phyloP scores from a whole-genome alignment of 1,140 invertebrate genomes.

The Oreohelix idahoensis region DNA sequence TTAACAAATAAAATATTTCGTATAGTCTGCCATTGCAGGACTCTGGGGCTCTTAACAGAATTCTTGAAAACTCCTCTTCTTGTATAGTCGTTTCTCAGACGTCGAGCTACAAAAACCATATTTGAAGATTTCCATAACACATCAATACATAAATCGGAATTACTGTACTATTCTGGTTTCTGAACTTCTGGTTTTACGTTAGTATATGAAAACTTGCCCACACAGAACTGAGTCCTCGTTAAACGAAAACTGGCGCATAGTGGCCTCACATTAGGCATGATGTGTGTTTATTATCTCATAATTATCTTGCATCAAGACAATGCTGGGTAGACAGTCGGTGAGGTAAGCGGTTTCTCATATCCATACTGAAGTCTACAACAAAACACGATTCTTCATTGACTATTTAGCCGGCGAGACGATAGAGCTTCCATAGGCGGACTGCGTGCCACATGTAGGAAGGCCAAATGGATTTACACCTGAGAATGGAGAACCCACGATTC shows the following conservation, averaged over 20 bases:
- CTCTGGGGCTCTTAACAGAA: too few relatives aligned
- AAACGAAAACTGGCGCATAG: background rate
- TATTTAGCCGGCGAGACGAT: conserved; percentile 82
- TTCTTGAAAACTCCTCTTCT: too few relatives aligned
- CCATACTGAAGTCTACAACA: background rate
- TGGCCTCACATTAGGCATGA: background rate
- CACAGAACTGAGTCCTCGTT: background rate
- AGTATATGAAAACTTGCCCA: background rate
- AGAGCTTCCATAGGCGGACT: conserved; percentile 84
- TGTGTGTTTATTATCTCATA: background rate
- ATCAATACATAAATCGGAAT: too few relatives aligned
- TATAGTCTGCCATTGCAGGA: too few relatives aligned
- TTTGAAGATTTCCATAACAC: too few relatives aligned
- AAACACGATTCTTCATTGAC: background rate
- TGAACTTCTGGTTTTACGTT: too few relatives aligned
- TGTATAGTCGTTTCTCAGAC: too few relatives aligned
- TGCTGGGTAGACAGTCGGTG: background rate
- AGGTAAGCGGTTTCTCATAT: background rate
- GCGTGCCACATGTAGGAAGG: conserved; percentile 88
- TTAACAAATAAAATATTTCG: too few relatives aligned
- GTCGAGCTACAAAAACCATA: too few relatives aligned
- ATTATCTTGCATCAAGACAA: background rate
- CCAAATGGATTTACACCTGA: conserved; percentile 91
- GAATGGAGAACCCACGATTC: conserved; percentile 87
- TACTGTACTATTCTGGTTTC: too few relatives aligned